Percentiles rank a stretch among this genome's conserved stretches.
Evolutionary conservation across 30 jellyfish, hydroid and myxozoan genomes (phyloP).

Genomic region (Nemopilema nomurai): DNA sequence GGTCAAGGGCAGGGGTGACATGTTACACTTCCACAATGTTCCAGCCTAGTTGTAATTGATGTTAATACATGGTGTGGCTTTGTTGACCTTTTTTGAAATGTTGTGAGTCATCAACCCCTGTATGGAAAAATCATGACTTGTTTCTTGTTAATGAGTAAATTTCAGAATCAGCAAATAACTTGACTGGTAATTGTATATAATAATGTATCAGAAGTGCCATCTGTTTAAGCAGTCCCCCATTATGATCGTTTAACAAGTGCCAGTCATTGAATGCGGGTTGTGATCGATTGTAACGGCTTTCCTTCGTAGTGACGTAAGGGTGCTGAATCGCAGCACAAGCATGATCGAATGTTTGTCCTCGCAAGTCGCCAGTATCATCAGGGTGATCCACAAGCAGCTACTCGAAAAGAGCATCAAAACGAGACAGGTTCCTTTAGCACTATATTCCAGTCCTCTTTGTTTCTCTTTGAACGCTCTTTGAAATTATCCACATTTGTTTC

Average conservation of each 20-base stretch:
- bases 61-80: too few relatives aligned
- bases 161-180: too few relatives aligned
- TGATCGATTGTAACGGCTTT: not conserved
- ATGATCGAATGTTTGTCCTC: conserved; percentile 42
- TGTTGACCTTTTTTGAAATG: too few relatives aligned
- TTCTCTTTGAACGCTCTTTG: not conserved
- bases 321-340: conserved; percentile 35
- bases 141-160: too few relatives aligned
- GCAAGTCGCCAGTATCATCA: conserved; percentile 80
- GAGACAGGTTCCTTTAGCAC: conserved; percentile 57
- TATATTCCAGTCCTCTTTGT: not conserved
- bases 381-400: conserved; percentile 71
- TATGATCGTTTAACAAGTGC: not conserved
- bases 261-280: not conserved
- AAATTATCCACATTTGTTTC: not conserved
- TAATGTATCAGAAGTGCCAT: too few relatives aligned
- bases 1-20: too few relatives aligned
- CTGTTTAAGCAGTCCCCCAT: not conserved
- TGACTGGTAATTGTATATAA: too few relatives aligned
- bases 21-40: too few relatives aligned
- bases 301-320: conserved; percentile 28
- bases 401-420: conserved; percentile 90
- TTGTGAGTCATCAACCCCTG: too few relatives aligned
- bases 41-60: too few relatives aligned
- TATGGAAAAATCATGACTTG: too few relatives aligned